Evolutionary conservation across 2,113 vertebrate genomes (phyloP).

Genomic region (Danionella cerebrum): DNA sequence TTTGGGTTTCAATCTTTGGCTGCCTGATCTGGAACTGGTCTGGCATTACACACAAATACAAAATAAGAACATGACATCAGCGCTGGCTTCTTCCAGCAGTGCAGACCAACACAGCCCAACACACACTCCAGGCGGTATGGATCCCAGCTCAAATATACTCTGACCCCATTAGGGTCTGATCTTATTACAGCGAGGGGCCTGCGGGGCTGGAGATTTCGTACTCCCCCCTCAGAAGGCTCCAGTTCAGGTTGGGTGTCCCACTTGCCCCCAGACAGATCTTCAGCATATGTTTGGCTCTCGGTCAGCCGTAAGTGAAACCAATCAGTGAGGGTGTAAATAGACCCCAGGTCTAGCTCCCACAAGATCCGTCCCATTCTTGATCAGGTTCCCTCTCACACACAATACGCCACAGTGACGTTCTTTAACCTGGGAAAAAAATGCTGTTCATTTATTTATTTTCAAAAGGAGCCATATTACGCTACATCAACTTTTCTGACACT

Average conservation of each 20-base stretch:
- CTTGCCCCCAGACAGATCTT: no score
- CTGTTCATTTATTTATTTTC: no score
- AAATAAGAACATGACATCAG: slow-evolving; percentile 63
- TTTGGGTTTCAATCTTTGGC: no score
- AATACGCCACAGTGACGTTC: slow-evolving; percentile 35
- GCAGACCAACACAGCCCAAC: slow-evolving; percentile 20
- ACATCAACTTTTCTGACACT: no score
- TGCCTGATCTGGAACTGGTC: not conserved
- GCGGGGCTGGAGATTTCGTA: slow-evolving; percentile 30
- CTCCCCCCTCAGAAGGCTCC: slow-evolving; percentile 27
- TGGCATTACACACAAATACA: slow-evolving; percentile 51
- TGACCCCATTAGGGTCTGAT: slow-evolving; percentile 47
- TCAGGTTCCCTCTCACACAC: slow-evolving; percentile 45
- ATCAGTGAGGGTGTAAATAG: slow-evolving; percentile 48
- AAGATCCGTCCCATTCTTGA: slow-evolving; percentile 31
- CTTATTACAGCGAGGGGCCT: slow-evolving; percentile 43
- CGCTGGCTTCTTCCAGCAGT: slow-evolving; percentile 50
- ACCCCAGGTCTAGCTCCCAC: slow-evolving; percentile 41
- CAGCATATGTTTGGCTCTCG: slow-evolving; percentile 29
- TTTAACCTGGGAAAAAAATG: not conserved
- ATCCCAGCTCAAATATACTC: slow-evolving; percentile 37
- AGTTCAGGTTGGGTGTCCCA: no score
- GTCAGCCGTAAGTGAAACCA: slow-evolving; percentile 36
- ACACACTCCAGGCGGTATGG: slow-evolving; percentile 33
- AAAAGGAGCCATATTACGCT: no score